Evolutionary conservation across 2,113 vertebrate species (phyloP).

Genomic region (Enhydra lutris): DNA sequence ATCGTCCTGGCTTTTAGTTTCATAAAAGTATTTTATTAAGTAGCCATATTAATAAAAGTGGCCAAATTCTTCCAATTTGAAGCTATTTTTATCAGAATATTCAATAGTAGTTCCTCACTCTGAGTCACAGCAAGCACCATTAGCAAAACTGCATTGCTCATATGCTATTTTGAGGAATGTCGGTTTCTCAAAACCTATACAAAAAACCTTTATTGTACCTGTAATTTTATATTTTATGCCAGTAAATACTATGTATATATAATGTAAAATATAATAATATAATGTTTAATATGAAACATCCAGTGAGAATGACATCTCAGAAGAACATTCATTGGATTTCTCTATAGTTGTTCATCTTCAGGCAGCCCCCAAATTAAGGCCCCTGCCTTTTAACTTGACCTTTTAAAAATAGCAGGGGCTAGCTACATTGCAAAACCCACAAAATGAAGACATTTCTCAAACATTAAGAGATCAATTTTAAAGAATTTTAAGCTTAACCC

Average conservation of each 20-base stretch:
- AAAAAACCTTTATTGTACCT: background rate
- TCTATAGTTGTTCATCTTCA: constrained; percentile 28
- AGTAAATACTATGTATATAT: background rate
- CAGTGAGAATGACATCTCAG: background rate
- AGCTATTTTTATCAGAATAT: constrained; percentile 36
- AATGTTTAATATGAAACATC: background rate
- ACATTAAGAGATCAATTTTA: constrained; percentile 25
- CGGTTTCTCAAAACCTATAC: constrained; percentile 30
- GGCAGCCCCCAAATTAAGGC: background rate
- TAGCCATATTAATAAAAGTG: constrained; percentile 24
- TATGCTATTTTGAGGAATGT: constrained; percentile 17
- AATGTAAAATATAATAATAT: background rate
- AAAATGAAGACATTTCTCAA: constrained; percentile 35
- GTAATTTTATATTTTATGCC: background rate
- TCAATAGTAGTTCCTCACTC: background rate
- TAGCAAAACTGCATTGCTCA: constrained; percentile 1
- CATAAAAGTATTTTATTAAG: constrained; percentile 40
- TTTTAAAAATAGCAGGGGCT: constrained; percentile 24
- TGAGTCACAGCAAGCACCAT: constrained; percentile 3
- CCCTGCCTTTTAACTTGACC: constrained; percentile 11
- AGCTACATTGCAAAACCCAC: constrained; percentile 33
- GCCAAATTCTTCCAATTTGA: constrained; percentile 7
- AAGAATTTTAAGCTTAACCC: constrained; percentile 41
- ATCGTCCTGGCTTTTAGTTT: constrained; percentile 34
- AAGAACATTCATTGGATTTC: background rate